Base-by-base conservation (phyloP, 2,888 invertebrate species). In the Pedicia rivosa region DNA sequence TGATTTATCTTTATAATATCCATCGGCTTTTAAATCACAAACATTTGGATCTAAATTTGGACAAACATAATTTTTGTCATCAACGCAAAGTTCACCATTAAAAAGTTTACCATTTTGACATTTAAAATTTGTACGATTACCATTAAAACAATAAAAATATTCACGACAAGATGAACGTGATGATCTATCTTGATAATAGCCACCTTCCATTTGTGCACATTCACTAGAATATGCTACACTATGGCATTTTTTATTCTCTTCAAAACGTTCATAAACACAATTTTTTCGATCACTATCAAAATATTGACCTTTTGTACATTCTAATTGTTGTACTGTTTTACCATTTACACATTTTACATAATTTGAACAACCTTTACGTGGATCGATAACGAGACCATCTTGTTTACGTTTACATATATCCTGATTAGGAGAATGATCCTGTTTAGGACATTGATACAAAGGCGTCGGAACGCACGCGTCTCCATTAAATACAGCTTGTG, bases 141-240 rank as follows among this genome's bases (percentile, higher is more conserved):
- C 70, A 38, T 62, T 59, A 12, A 68, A 65, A 48, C 73, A 74
- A 53, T 68, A 67, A 52, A 65, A 70, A 53, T 72, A 74, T 7
- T 58, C 59, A 28, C 56, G 57, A 52, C 72, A 72, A 4, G 43
- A 43, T 4, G 66, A 64, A 16, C 60, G 62, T 1, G 39, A 13
- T 5, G 44, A 37, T 20, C 62, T 53, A 41, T 70, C 68, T 44
- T 66, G 66, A 48, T 70, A 69, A 13, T 32, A 20, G 4, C 54
- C 56, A 10, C 47, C 43, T 2, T 49, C 43, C 16, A 50, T 45
- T 13, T 46, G 48, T 14, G 40, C 38, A 37, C 55, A 57, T 20
- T 51, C 50, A 13, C 41, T 44, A 1, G 51, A 44, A 22, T 46
- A 40, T 5, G 46, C 42, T 6, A 41, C 41, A 4, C 51, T 48